Conservation (phyloP, 2,113 vertebrate genomes). For the Ciconia stormi region DNA sequence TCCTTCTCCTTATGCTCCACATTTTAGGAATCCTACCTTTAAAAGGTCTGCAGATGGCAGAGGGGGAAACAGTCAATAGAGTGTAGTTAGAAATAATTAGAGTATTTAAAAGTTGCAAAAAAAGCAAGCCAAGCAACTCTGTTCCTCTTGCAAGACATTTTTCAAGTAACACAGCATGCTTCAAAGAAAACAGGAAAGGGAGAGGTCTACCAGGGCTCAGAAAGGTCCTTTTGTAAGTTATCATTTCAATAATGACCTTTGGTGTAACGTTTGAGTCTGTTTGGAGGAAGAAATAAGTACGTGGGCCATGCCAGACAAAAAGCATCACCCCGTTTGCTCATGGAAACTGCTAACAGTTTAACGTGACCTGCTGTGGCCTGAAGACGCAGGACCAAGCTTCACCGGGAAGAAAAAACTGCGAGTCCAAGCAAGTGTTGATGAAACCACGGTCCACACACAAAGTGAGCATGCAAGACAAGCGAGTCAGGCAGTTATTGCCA, state of each 20-base stretch:
- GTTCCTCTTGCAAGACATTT: neutral
- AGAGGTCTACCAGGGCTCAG: neutral
- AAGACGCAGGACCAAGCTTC: neutral
- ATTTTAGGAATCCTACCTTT: neutral
- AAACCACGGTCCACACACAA: neutral
- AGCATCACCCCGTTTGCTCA: neutral
- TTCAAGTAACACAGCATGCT: neutral
- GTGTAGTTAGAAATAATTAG: neutral
- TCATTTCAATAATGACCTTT: neutral
- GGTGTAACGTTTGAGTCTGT: neutral
- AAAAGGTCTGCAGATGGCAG: neutral
- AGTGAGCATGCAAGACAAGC: fast-evolving
- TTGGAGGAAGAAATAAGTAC: neutral
- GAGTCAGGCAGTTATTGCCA: neutral
- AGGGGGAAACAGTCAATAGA: neutral
- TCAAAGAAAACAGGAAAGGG: neutral
- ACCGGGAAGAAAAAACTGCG: neutral
- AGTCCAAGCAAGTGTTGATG: neutral
- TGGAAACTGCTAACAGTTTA: fast-evolving
- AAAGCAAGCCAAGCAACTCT: neutral
- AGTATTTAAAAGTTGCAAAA: neutral
- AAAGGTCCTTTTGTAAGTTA: neutral
- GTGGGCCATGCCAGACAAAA: neutral
- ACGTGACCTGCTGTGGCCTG: neutral
- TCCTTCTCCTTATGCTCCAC: neutral